These are phyloP conservation scores for Apomyelois bistriatella DNA, from an alignment of 2,888 invertebrate species.

Conservation along the genomic window DNA sequence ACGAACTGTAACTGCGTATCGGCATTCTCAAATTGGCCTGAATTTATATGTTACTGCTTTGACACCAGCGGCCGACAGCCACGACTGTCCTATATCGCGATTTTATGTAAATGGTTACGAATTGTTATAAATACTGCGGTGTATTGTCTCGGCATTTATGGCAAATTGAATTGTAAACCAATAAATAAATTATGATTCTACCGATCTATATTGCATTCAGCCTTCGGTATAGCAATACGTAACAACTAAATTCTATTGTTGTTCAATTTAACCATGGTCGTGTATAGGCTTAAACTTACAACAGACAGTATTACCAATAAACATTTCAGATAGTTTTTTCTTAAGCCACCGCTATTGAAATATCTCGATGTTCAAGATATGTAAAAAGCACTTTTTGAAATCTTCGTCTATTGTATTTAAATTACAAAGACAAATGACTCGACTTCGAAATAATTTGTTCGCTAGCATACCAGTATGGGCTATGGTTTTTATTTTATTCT, in stretches of 20 bases:
- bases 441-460: constrained; percentile 1
- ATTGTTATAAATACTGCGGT: constrained; percentile 2
- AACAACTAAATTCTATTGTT: background rate
- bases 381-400: constrained; percentile 1
- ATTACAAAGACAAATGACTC: constrained; percentile 7
- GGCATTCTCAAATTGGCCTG: background rate
- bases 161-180: constrained; percentile 8
- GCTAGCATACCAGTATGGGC: background rate
- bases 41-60: background rate
- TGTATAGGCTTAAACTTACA: background rate
- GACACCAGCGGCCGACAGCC: constrained; percentile 2
- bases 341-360: background rate
- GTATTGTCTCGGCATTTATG: constrained; percentile 3
- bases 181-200: constrained; percentile 7
- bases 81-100: constrained; percentile 3
- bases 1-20: background rate
- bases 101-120: constrained; percentile 7
- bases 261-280: background rate
- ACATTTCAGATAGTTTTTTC: constrained; percentile 7
- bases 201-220: background rate
- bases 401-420: constrained; percentile 6
- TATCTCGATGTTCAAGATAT: background rate
- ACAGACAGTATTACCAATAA: background rate
- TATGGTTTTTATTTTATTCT: background rate
- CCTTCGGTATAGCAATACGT: background rate